phyloP scores from a whole-genome alignment of 2,888 invertebrate species.

The Drosophila nr. fundita region DNA sequence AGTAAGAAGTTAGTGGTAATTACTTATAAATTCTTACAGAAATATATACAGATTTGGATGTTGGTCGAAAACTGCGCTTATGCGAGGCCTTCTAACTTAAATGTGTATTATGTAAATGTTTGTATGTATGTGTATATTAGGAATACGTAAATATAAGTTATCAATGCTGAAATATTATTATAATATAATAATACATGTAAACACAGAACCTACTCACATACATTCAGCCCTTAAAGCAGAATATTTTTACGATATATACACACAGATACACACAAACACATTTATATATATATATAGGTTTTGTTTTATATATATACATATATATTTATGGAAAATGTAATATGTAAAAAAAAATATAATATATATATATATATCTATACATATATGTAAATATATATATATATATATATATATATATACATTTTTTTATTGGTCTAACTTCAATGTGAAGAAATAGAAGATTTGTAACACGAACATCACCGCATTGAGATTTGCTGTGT shows the following conservation, averaged over 20 bases:
- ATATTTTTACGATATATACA: constrained; percentile 27
- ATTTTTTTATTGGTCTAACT: constrained; percentile 20
- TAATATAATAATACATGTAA: constrained; percentile 14
- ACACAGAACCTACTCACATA: constrained; percentile 10
- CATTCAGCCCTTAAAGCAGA: constrained; percentile 21
- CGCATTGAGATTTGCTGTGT: constrained; percentile 53
- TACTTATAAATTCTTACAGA: constrained; percentile 9
- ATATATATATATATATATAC: constrained; percentile 12
- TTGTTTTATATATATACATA: neutral
- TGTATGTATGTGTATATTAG: constrained; percentile 38
- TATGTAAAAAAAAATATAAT: neutral
- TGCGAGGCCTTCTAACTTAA: constrained; percentile 33
- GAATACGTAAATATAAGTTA: constrained; percentile 39
- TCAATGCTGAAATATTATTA: constrained; percentile 41
- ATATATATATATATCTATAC: neutral
- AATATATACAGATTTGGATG: constrained; percentile 3
- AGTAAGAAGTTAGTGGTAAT: constrained; percentile 22
- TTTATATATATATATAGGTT: neutral
- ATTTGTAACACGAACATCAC: constrained; percentile 22
- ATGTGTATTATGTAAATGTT: constrained; percentile 42
- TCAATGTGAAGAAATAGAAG: constrained; percentile 16
- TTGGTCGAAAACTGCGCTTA: constrained; percentile 5
- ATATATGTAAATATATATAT: neutral
- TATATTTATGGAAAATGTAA: neutral
- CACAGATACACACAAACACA: neutral